A percentile compares a stretch with the other conserved stretches of the same genome.
Evolutionary conservation across 2,113 vertebrate species (phyloP).

Genomic region (Stegastes partitus): DNA sequence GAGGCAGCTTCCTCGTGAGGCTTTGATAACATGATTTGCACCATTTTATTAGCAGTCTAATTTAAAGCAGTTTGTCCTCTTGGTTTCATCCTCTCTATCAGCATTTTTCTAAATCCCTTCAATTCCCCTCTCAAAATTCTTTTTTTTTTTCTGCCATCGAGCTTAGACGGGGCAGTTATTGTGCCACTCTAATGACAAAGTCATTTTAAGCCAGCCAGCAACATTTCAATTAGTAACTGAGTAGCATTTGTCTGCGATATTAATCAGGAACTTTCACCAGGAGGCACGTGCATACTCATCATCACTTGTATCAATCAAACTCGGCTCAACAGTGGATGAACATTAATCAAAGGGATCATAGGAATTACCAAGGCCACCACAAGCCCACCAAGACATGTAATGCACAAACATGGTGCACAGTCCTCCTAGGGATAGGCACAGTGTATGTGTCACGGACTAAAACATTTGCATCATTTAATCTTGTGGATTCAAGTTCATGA

Average conservation of each 20-base stretch:
- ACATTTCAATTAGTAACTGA: slow-evolving; percentile 63
- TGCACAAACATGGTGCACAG: neutral
- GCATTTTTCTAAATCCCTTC: slow-evolving; percentile 25
- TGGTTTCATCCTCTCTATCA: neutral
- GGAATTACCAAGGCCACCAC: neutral
- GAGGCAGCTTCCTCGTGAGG: neutral
- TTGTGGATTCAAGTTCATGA: neutral
- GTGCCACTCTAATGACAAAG: slow-evolving; percentile 56
- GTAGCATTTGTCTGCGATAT: slow-evolving; percentile 45
- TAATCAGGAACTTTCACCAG: slow-evolving; percentile 50
- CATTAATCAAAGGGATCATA: slow-evolving; percentile 56
- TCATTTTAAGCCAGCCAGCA: slow-evolving; percentile 42
- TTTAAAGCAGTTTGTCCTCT: neutral
- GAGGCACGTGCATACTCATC: slow-evolving; percentile 37
- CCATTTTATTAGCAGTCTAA: slow-evolving; percentile 20
- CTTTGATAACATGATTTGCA: slow-evolving; percentile 12
- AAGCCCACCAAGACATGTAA: slow-evolving; percentile 7
- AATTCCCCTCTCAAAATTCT: slow-evolving; percentile 33
- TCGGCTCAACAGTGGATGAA: slow-evolving; percentile 29
- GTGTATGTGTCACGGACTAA: no score
- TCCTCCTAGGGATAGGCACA: neutral
- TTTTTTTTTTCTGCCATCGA: slow-evolving; percentile 24
- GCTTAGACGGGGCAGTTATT: slow-evolving; percentile 1
- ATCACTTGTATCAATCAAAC: slow-evolving; percentile 63
- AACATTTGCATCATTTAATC: no score